Evolutionary conservation across 2,113 vertebrate genomes (phyloP), one percentile per base, ranked within the genome.

Genomic region (Callocephalon fimbriatum): DNA sequence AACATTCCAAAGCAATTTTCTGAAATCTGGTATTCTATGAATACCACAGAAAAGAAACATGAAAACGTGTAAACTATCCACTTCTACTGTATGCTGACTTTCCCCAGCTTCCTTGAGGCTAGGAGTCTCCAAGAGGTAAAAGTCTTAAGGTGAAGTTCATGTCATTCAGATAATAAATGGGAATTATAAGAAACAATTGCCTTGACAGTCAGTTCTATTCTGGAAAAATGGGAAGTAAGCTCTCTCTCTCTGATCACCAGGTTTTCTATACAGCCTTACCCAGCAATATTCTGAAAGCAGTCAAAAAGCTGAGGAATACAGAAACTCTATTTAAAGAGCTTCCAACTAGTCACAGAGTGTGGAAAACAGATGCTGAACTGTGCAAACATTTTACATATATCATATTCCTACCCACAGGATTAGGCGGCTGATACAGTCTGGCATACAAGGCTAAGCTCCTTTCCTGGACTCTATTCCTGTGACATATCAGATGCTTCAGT

Each of bases 241-340:
- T 10, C 7, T 38, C 15, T 47, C 11, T 53, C 20, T 76, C 25
- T 59, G n/a, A 48, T 73, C 27, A 71, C 31, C 15, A n/a, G 6
- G 8, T 79, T 68, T 94, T 56, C 45, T 48, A 48, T 8, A 37
- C 9, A 92, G 37, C 19, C 32, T 44, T 73, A 80, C 9, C 3
- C 48, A 70, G 21, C 6, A 12, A 51, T 70, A 66, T 38, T 48
- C 25, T 37, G 66, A 83, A 82, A 76, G 10, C 3, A 83, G 31
- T 61, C 45, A 80, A 89, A 95, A 86, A 48, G 20, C 10, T 63
- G 19, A 93, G 27, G 25, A 93, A 79, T 72, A 79, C 58, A 81
- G 27, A 45, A 20, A 4, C 40, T 77, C 25, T 51, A 38, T 81
- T 78, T 74, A n/a, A 38, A 74, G 47, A 71, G 16, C 18, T 59